Conservation (phyloP, 2,888 invertebrate genomes). For the Cepaea hortensis region DNA sequence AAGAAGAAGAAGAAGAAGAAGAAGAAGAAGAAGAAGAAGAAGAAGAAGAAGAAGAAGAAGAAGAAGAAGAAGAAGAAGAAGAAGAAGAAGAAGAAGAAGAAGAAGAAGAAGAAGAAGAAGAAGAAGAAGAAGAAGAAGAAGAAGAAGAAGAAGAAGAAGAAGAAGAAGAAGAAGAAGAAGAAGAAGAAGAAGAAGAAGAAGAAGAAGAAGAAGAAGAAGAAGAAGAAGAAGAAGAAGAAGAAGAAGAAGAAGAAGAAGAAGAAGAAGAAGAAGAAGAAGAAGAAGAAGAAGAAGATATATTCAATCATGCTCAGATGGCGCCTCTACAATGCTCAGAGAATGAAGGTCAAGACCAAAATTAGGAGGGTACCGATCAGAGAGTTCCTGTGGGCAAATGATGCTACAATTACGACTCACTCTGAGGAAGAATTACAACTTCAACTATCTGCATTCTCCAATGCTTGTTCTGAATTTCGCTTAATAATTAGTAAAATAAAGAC, state of each 20-base stretch:
- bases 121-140: neutral
- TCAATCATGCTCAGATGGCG: no score
- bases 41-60: conserved; percentile 13
- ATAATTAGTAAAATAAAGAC: no score
- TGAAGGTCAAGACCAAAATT: no score
- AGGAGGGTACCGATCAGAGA: no score
- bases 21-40: conserved; percentile 13
- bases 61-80: conserved; percentile 4
- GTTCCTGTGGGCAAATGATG: no score
- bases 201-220: neutral
- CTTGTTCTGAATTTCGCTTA: no score
- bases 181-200: neutral
- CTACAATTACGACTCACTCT: no score
- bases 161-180: neutral
- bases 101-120: neutral
- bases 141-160: neutral
- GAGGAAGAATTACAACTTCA: no score
- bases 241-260: neutral
- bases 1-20: conserved; percentile 2
- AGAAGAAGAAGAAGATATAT: neutral
- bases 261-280: neutral
- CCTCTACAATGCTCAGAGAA: no score
- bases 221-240: neutral
- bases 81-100: neutral
- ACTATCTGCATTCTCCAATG: no score